Base-by-base conservation (phyloP, 2,113 vertebrate species). In the Fulica atra region DNA sequence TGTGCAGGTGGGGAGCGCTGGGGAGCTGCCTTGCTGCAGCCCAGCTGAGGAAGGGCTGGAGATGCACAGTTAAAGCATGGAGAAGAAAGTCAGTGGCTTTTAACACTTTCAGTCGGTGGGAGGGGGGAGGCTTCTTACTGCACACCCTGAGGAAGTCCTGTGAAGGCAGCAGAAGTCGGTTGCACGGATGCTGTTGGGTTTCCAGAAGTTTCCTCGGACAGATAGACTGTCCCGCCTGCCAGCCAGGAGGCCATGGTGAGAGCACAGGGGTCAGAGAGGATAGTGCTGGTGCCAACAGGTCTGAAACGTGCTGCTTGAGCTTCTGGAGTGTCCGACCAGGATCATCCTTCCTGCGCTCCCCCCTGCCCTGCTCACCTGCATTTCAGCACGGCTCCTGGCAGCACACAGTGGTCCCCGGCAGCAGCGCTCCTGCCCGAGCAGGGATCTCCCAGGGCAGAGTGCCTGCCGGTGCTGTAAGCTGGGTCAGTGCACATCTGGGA, bases 321-420 rank as follows among this genome's bases (percentile, higher is more conserved):
- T 63, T 42, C 76, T 38, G 48, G n/a, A 36, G 31, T 8, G 5
- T 91, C 54, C 3, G 3, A 2, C n/a, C n/a, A 4, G 36, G 40
- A 6, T 3, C 28, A 50, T 66, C 64, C 61, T 79, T 74, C 69
- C 82, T 81, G 64, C 0, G 0, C 60, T 92, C 38, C 77, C 83
- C 80, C 61, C 38, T 35, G 51, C 86, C 93, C 76, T 11, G 42
- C 83, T 96, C 79, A 48, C 74, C 72, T 48, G 46, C 0, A 2
- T 56, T 15, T 8, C 0, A 0, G 57, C 72, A 6, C 0, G 0
- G 71, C 33, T 82, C 71, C 71, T 1, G 1, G 65, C 61, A 20
- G 81, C 73, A 3, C 1, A 1, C 6, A 1, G 66, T 16, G 57
- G 4, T 61, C 15, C 59, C 46, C 1, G 1, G 78, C 7, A 2